Evolutionary conservation across 1,140 invertebrate species (phyloP).

Genomic region (Bursaphelenchus mucronatus): DNA sequence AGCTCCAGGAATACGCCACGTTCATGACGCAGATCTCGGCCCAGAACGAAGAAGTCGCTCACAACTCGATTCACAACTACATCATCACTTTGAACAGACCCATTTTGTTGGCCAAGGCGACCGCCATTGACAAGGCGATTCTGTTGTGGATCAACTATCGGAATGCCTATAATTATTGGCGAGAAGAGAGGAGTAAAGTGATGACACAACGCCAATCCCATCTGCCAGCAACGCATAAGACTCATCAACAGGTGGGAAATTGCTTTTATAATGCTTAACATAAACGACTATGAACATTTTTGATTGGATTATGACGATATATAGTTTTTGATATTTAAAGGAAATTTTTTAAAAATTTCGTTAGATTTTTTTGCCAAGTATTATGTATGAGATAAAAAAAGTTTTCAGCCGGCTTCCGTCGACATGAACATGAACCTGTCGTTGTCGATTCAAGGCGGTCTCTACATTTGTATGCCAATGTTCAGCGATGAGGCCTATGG

Average conservation of each 20-base stretch:
- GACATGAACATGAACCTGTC: constrained; percentile 57
- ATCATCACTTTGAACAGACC: constrained; percentile 54
- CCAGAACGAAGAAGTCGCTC: constrained; percentile 50
- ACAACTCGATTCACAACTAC: constrained; percentile 43
- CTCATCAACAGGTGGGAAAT: no score
- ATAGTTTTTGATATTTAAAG: no score
- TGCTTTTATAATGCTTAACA: no score
- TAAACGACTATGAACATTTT: no score
- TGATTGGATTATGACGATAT: background rate
- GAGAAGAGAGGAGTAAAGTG: constrained; percentile 48
- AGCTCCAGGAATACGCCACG: constrained; percentile 56
- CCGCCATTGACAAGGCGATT: constrained; percentile 57
- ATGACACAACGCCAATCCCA: constrained; percentile 8
- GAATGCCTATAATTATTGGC: constrained; percentile 55
- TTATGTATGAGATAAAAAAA: background rate
- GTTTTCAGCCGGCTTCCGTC: constrained; percentile 23
- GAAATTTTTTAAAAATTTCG: no score
- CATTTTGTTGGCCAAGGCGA: constrained; percentile 52
- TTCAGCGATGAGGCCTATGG: constrained; percentile 48
- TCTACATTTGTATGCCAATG: constrained; percentile 57
- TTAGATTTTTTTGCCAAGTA: no score
- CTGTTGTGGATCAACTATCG: constrained; percentile 59
- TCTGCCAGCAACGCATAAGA: no score
- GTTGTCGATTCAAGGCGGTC: constrained; percentile 50
- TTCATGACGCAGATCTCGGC: constrained; percentile 53